phyloP scores from a whole-genome alignment of 2,888 invertebrate species.

The Cephonodes hylas region DNA sequence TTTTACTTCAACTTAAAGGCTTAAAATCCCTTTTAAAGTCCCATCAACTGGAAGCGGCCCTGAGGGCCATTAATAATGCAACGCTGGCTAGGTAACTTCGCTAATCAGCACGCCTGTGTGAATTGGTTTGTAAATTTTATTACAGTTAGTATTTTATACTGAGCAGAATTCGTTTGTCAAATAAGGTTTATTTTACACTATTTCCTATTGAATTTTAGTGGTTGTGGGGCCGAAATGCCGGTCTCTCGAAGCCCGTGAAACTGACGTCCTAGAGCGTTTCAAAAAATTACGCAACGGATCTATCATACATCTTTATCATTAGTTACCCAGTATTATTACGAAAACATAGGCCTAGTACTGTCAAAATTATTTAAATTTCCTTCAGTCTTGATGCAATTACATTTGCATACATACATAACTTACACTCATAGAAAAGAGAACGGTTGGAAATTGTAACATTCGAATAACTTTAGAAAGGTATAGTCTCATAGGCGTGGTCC shows the following conservation, averaged over 20 bases:
- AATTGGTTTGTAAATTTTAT: not conserved
- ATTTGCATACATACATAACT: not conserved
- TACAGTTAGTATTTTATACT: not conserved
- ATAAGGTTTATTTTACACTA: too few species aligned
- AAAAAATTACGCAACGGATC: too few species aligned
- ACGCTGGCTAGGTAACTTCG: constrained; percentile 36
- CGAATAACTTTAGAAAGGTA: not conserved
- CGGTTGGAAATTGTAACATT: not conserved
- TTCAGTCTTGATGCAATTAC: not conserved
- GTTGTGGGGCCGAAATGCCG: too few species aligned
- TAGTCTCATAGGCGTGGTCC: not conserved
- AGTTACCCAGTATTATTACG: too few species aligned
- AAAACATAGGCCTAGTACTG: not conserved
- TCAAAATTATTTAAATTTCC: not conserved
- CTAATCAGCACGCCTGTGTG: not conserved
- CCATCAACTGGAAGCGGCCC: constrained; percentile 40
- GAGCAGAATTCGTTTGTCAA: too few species aligned
- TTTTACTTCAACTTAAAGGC: too few species aligned
- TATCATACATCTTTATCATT: too few species aligned
- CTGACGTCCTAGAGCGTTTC: too few species aligned
- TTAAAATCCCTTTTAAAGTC: not conserved
- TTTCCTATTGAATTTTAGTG: too few species aligned
- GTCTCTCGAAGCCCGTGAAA: too few species aligned
- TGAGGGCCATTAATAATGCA: constrained; percentile 56
- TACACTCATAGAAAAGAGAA: constrained; percentile 3